phyloP scores from a whole-genome alignment of 2,888 invertebrate species.

The Hydropsyche betteni region DNA sequence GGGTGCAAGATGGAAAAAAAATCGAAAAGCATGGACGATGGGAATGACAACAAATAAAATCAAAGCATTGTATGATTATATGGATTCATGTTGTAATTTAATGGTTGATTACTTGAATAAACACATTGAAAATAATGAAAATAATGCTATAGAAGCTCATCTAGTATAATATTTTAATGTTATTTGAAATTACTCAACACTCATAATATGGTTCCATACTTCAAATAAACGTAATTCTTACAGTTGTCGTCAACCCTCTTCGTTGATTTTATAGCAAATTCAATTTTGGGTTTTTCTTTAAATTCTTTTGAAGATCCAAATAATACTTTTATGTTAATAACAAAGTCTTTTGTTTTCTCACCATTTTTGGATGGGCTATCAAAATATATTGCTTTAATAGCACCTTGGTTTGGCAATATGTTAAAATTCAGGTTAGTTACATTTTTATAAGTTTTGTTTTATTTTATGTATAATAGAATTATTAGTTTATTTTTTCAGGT shows the following conservation, averaged over 20 bases:
- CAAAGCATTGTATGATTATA: conserved; percentile 42
- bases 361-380: conserved; percentile 44
- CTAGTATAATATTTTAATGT: conserved; percentile 21
- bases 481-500: conserved; percentile 40
- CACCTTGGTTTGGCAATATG: conserved; percentile 39
- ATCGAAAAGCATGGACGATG: conserved; percentile 8
- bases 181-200: too few relatives aligned
- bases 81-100: conserved; percentile 34
- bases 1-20: conserved; percentile 31
- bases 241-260: conserved; percentile 51
- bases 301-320: conserved; percentile 49
- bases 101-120: conserved; percentile 40
- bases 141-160: conserved; percentile 39
- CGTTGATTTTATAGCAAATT: conserved; percentile 52
- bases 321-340: conserved; percentile 50
- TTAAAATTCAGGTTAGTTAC: conserved; percentile 37
- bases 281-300: conserved; percentile 51
- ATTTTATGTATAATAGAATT: not conserved
- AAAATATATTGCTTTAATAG: conserved; percentile 27
- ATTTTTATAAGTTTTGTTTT: not conserved
- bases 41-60: conserved; percentile 42
- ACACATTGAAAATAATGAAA: conserved; percentile 33
- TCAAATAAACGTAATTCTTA: conserved; percentile 4
- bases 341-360: conserved; percentile 44
- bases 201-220: not conserved